A percentile compares a stretch with the other conserved stretches of the same genome.
phyloP scores from a whole-genome alignment of 1,140 invertebrate genomes.

The Macrotrachela quadricornifera region DNA sequence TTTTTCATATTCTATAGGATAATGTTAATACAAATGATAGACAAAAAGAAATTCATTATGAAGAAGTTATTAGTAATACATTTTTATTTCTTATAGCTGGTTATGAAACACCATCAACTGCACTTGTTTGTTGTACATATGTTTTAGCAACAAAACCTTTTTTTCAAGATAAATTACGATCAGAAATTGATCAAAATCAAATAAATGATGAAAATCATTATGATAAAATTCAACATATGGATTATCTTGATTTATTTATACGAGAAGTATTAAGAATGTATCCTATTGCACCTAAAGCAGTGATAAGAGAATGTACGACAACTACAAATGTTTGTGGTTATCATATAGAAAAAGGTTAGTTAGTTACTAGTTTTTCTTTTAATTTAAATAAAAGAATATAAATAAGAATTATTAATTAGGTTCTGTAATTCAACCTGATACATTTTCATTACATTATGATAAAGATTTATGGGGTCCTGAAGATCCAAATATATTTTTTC shows the following conservation, averaged over 20 bases:
- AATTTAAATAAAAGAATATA: too few relatives aligned
- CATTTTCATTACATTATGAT: constrained; percentile 25
- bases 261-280: constrained; percentile 22
- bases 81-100: constrained; percentile 21
- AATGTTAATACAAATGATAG: too few relatives aligned
- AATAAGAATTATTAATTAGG: too few relatives aligned
- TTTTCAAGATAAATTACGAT: constrained; percentile 28
- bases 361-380: too few relatives aligned
- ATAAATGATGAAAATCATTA: too few relatives aligned
- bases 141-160: constrained; percentile 30
- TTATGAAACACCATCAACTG: constrained; percentile 31
- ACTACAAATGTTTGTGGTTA: too few relatives aligned
- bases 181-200: constrained; percentile 18
- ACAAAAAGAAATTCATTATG: too few relatives aligned
- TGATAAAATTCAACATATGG: constrained; percentile 16
- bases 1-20: too few relatives aligned
- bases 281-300: constrained; percentile 23
- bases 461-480: constrained; percentile 19
- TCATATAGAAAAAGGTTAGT: too few relatives aligned
- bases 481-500: constrained; percentile 13
- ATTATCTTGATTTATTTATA: constrained; percentile 22
- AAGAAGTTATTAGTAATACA: constrained; percentile 20
- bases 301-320: constrained; percentile 4
- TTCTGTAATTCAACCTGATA: constrained; percentile 20
- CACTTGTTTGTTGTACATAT: constrained; percentile 29